phyloP scores from a whole-genome alignment of 2,113 vertebrate genomes.

The Agapornis roseicollis region DNA sequence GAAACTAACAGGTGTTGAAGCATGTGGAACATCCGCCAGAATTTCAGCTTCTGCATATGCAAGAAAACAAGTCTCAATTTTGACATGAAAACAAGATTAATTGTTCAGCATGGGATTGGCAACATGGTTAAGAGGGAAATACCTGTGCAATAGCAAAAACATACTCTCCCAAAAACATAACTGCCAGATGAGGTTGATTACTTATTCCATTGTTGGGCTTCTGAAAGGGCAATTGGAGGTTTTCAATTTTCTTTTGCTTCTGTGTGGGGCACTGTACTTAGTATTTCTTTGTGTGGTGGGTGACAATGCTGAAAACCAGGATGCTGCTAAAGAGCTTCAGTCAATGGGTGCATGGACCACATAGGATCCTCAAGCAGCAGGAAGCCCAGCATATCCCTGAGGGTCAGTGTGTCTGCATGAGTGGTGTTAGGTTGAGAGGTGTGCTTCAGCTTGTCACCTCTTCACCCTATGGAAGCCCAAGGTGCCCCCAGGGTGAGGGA shows the following conservation, averaged over 20 bases:
- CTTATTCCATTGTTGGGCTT: not conserved
- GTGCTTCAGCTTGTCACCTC: not conserved
- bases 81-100: not conserved
- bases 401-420: accelerated
- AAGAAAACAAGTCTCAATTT: not conserved
- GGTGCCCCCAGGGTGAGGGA: not conserved
- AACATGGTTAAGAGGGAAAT: not conserved
- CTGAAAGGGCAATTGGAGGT: not conserved
- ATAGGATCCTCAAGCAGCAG: not conserved
- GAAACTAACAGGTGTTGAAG: not conserved
- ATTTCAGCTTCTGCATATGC: not conserved
- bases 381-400: not conserved
- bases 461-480: not conserved
- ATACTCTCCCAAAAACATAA: not conserved
- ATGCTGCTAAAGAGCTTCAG: not conserved
- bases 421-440: not conserved
- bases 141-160: not conserved
- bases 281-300: not conserved
- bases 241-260: not conserved
- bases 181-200: not conserved
- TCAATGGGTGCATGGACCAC: accelerated
- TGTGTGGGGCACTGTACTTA: not conserved
- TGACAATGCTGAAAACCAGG: not conserved
- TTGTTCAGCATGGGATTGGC: not conserved
- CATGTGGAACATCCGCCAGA: not conserved